Evolutionary conservation across 2,797 vertebrate genomes (phyloP).

Genomic region (Eulemur coronatus): DNA sequence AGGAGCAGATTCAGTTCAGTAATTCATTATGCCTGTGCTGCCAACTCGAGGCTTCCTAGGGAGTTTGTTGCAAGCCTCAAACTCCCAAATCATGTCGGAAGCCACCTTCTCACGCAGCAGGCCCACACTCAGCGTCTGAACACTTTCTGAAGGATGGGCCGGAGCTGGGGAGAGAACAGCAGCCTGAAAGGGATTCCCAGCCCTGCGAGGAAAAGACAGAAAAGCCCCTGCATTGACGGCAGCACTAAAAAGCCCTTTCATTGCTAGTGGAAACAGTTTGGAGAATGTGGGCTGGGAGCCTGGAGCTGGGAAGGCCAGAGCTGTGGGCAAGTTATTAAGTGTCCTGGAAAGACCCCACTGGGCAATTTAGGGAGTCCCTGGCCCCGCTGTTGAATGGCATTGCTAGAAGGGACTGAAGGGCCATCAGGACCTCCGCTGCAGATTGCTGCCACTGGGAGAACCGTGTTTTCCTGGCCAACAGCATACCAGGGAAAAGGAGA

Average conservation of each 20-base stretch:
- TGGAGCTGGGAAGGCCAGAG: slow-evolving; percentile 63
- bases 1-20: not conserved
- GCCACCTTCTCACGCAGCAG: not conserved
- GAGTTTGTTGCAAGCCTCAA: not conserved
- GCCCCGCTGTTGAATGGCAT: slow-evolving; percentile 55
- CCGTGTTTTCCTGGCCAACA: not conserved
- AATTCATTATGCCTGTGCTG: not conserved
- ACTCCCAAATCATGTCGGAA: not conserved
- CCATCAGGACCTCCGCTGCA: not conserved
- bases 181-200: slow-evolving; percentile 66
- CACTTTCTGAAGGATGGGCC: not conserved
- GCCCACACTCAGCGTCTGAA: not conserved
- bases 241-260: slow-evolving; percentile 78
- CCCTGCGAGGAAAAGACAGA: slow-evolving; percentile 67
- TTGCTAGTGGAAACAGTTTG: slow-evolving; percentile 75
- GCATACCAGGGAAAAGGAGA: not conserved
- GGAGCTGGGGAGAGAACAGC: slow-evolving; percentile 39
- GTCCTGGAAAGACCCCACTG: slow-evolving; percentile 58
- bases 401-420: slow-evolving; percentile 60
- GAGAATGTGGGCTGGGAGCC: slow-evolving; percentile 75
- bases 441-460: not conserved
- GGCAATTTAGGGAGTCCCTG: slow-evolving; percentile 15
- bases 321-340: slow-evolving; percentile 61
- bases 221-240: slow-evolving; percentile 12
- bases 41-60: not conserved